Conservation (phyloP, 2,888 invertebrate species). For the Brenthis ino region DNA sequence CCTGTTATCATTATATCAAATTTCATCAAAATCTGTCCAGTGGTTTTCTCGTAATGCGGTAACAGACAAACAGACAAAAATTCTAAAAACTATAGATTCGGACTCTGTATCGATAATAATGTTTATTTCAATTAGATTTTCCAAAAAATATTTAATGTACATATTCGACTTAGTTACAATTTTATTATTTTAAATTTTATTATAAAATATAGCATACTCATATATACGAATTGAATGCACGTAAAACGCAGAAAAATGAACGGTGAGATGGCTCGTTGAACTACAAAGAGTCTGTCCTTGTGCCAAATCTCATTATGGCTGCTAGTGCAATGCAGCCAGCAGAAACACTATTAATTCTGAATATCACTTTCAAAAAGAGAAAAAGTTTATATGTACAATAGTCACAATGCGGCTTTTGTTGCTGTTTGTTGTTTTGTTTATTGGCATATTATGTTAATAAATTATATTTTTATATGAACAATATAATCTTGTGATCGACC, state of each 20-base stretch:
- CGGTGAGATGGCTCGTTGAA: constrained; percentile 21
- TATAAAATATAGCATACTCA: neutral
- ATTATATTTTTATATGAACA: neutral
- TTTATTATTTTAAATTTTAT: too few species aligned
- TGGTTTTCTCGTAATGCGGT: too few species aligned
- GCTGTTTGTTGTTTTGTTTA: too few species aligned
- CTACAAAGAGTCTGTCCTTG: constrained; percentile 16
- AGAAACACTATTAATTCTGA: constrained; percentile 15
- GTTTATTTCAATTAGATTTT: too few species aligned
- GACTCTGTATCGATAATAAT: too few species aligned
- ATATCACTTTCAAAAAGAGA: constrained; percentile 8
- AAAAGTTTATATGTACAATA: neutral
- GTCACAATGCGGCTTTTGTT: neutral
- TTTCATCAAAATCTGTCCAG: too few species aligned
- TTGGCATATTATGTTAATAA: neutral
- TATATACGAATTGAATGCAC: constrained; percentile 8
- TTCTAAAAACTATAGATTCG: too few species aligned
- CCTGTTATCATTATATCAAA: too few species aligned
- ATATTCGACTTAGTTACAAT: too few species aligned
- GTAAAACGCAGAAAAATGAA: constrained; percentile 23
- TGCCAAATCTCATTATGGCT: constrained; percentile 22
- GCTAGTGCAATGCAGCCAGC: constrained; percentile 10
- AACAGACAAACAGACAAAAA: too few species aligned
- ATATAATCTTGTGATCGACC: neutral
- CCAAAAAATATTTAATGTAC: too few species aligned